Percentiles rank a stretch among this genome's conserved stretches.
These are phyloP conservation scores for Megaptera novaeangliae DNA, from an alignment of 2,113 vertebrate genomes.

Conservation along the genomic window DNA sequence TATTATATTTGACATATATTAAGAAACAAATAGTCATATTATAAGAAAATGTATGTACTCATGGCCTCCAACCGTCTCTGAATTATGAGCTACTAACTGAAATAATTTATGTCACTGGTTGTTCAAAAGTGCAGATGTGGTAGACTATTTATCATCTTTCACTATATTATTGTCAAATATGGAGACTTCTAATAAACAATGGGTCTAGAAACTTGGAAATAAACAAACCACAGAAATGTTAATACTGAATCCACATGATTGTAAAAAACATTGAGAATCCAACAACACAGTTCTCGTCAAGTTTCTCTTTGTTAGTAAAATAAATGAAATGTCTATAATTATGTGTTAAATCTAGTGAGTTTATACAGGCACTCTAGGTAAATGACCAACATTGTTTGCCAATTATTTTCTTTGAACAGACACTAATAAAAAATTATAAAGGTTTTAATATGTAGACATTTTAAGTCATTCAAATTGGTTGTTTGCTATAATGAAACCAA, in stretches of 20 bases:
- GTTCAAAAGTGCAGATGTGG: not conserved
- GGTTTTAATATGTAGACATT: not conserved
- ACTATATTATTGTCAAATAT: not conserved
- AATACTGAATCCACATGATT: not conserved
- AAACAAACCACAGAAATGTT: not conserved
- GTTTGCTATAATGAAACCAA: not conserved
- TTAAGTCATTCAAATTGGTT: not conserved
- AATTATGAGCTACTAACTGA: not conserved
- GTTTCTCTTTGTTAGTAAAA: not conserved
- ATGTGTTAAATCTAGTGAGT: not conserved
- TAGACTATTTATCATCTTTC: not conserved
- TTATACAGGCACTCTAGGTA: not conserved
- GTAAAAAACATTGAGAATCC: not conserved
- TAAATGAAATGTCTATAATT: not conserved
- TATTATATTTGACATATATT: not conserved
- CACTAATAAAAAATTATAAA: not conserved
- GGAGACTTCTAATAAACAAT: not conserved
- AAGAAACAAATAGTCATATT: not conserved
- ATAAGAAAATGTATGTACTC: not conserved
- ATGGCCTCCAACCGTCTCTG: not conserved
- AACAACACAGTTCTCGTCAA: not conserved
- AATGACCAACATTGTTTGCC: not conserved
- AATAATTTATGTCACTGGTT: not conserved
- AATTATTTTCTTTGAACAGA: not conserved
- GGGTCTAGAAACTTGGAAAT: not conserved